These are phyloP conservation scores for Polietes domitor DNA, from an alignment of 2,888 invertebrate genomes.

Conservation along the genomic window DNA sequence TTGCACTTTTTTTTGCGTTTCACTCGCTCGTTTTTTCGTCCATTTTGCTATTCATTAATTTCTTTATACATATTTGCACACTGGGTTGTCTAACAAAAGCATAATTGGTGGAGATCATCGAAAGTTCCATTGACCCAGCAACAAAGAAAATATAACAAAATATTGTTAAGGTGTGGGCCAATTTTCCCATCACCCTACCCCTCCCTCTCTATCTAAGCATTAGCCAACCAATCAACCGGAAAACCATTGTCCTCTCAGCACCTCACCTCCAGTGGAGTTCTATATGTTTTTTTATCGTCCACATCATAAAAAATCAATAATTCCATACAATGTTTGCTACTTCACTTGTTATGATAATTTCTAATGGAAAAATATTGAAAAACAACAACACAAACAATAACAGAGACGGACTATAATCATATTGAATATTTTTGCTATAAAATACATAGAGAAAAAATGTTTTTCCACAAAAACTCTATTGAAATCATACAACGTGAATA, in stretches of 20 bases:
- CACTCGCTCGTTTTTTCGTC: neutral
- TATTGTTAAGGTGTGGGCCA: no score
- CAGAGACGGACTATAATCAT: neutral
- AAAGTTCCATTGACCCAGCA: no score
- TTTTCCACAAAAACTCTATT: neutral
- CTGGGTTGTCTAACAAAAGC: neutral
- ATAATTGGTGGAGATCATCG: neutral
- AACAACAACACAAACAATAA: constrained; percentile 3
- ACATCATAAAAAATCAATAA: constrained; percentile 57
- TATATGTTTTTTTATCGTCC: neutral
- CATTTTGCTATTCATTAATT: neutral
- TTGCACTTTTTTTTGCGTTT: constrained; percentile 46
- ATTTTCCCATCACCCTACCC: no score
- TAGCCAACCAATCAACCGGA: neutral
- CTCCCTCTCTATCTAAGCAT: no score
- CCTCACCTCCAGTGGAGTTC: neutral
- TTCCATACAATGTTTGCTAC: constrained; percentile 18
- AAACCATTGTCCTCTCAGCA: neutral
- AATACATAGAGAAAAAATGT: neutral
- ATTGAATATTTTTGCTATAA: constrained; percentile 4
- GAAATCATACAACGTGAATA: neutral
- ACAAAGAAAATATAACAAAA: no score
- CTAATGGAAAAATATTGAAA: neutral
- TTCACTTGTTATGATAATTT: constrained; percentile 33
- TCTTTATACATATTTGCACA: constrained; percentile 39